Evolutionary conservation across 2,888 invertebrate species (phyloP).

Genomic region (Omphaloscelis lunosa): DNA sequence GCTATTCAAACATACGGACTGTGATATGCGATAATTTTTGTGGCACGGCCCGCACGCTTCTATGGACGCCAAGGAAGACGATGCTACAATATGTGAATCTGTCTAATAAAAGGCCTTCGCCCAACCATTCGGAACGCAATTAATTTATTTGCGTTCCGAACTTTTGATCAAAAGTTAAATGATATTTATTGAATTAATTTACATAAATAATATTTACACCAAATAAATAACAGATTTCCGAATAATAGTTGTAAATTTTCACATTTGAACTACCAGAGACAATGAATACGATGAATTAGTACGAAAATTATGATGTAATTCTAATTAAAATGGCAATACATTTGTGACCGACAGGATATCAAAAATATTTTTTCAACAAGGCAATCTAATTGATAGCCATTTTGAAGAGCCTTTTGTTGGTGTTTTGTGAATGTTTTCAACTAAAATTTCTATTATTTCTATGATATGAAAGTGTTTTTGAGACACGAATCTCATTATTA

Average conservation of each 20-base stretch:
- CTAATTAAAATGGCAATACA: slow-evolving; percentile 87
- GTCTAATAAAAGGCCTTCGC: not conserved
- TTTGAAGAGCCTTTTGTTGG: slow-evolving; percentile 91
- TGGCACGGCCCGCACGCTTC: not conserved
- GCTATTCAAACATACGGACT: not conserved
- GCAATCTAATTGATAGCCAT: slow-evolving; percentile 90
- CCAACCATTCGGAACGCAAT: not conserved
- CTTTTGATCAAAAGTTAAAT: not conserved
- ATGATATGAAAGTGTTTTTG: slow-evolving; percentile 73
- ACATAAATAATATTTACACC: no score
- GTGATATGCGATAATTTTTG: not conserved
- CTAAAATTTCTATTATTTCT: slow-evolving; percentile 82
- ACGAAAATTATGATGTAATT: slow-evolving; percentile 70
- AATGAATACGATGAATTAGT: slow-evolving; percentile 65
- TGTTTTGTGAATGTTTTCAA: slow-evolving; percentile 91
- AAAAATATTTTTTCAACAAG: slow-evolving; percentile 87
- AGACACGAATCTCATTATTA: slow-evolving; percentile 66
- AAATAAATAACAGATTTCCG: no score
- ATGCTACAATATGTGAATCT: not conserved
- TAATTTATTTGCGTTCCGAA: no score
- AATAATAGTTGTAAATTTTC: not conserved
- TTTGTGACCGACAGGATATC: slow-evolving; percentile 86
- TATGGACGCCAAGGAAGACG: not conserved
- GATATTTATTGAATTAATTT: not conserved
- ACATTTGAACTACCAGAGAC: slow-evolving; percentile 73